Percentiles rank a stretch among this genome's conserved stretches.
Evolutionary conservation across 2,797 vertebrate species (phyloP).

Genomic region (Thripadectes ignobilis): DNA sequence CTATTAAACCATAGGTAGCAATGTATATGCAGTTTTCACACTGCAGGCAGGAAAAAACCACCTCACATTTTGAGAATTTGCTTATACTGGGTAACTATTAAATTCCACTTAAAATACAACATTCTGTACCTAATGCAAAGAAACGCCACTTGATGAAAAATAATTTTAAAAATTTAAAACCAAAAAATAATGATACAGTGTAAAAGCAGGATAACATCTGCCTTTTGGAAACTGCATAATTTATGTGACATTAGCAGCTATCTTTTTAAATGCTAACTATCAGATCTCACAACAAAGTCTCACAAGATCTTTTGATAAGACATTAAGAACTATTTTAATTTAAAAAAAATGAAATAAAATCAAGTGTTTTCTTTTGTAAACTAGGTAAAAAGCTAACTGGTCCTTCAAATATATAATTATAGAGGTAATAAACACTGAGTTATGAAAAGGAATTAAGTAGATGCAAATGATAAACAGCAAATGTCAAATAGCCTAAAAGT

Average conservation of each 20-base stretch:
- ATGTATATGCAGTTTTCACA: not conserved
- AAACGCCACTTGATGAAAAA: not conserved
- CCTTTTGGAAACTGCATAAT: not conserved
- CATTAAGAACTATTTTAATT: not conserved
- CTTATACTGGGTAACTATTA: not conserved
- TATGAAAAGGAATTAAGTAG: not conserved
- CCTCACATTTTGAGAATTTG: not conserved
- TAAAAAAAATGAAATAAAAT: not conserved
- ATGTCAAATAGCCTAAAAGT: not conserved
- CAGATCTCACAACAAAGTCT: not conserved
- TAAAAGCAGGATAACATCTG: not conserved
- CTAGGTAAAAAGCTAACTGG: not conserved
- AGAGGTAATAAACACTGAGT: not conserved
- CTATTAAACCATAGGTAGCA: not conserved
- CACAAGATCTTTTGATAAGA: not conserved
- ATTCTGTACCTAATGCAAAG: not conserved
- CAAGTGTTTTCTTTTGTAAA: not conserved
- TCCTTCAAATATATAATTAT: constrained; percentile 5
- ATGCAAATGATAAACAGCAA: constrained; percentile 5
- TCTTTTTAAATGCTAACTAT: not conserved
- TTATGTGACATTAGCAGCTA: not conserved
- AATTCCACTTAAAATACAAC: not conserved
- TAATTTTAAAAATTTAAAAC: not conserved
- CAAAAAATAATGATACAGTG: not conserved
- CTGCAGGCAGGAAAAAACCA: not conserved